Base-by-base conservation (phyloP, 2,113 vertebrate species). In the Sciurus niger region DNA sequence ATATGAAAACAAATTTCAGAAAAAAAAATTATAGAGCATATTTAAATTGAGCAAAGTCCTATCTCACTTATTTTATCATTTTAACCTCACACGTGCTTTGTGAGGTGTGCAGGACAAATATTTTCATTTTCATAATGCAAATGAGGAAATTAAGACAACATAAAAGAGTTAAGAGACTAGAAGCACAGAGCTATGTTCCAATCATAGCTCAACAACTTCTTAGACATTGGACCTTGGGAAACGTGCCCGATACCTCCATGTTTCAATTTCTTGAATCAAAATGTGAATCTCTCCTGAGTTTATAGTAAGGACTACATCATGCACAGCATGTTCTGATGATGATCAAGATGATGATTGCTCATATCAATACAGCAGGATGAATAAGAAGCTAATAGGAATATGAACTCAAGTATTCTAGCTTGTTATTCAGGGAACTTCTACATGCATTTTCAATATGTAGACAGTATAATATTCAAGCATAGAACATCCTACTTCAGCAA, bases 1-100 rank as follows among this genome's bases (percentile, higher is more conserved):
- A 10, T 55, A 74, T 53, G 9, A 87, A 94, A 84, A 46, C 43
- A 51, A 16, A 37, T 84, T 88, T 84, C 58, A 84, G 28, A 11
- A 89, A 90, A 90, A 80, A 94, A 77, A 65, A 83, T 87, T 78
- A 17, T 24, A 88, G 32, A 87, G 0, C 74, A 46, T 46, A 14
- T 82, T 95, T 94, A 90, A 55, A 72, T 94, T 77, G 48, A 94
- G 53, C 53, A 34, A 89, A 89, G 53, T n/a, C 34, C 28, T 86
- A 73, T 96, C n/a, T 76, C 10, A 73, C 40, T 25, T 55, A 6
- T 84, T n/a, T 89, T 82, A 37, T 67, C 43, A 72, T 79, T 95
- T 95, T 78, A 77, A 72, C 12, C 24, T 97, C 58, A 93, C 25
- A 84, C 14, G 74, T 87, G 79, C 37, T 90, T 65, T 82, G 53